A percentile compares a stretch with the other conserved stretches of the same genome.
These are phyloP conservation scores for Monodelphis domestica DNA, from an alignment of 2,797 vertebrate genomes.

Conservation along the genomic window DNA sequence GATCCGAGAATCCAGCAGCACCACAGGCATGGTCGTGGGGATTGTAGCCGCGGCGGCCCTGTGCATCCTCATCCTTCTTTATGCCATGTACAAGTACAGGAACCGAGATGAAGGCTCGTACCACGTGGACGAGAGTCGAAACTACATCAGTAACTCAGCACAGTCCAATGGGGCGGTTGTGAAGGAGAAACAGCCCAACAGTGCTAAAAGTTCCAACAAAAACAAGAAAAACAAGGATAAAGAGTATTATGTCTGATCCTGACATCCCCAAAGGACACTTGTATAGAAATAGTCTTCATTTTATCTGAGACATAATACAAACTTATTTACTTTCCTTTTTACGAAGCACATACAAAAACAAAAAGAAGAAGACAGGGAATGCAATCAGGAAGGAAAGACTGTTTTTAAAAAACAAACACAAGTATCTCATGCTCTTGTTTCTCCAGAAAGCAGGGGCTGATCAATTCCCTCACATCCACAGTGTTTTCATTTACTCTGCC, in stretches of 20 bases:
- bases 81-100: slow-evolving; percentile 99
- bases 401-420: slow-evolving; percentile 88
- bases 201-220: slow-evolving; percentile 94
- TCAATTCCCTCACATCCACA: slow-evolving; percentile 89
- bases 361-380: slow-evolving; percentile 89
- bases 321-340: slow-evolving; percentile 93
- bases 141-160: slow-evolving; percentile 99
- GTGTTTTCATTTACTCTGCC: slow-evolving; percentile 94
- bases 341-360: slow-evolving; percentile 90
- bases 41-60: slow-evolving; percentile 96
- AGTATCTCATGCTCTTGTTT: slow-evolving; percentile 91
- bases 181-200: slow-evolving; percentile 96
- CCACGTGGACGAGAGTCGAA: slow-evolving; percentile 98
- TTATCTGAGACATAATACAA: slow-evolving; percentile 93
- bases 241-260: slow-evolving; percentile 99
- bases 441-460: slow-evolving; percentile 88
- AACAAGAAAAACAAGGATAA: slow-evolving; percentile 99
- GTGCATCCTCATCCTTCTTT: slow-evolving; percentile 98
- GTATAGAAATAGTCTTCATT: slow-evolving; percentile 97
- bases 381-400: slow-evolving; percentile 90
- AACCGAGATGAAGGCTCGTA: slow-evolving; percentile 99
- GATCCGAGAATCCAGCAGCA: slow-evolving; percentile 97
- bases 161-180: slow-evolving; percentile 98
- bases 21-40: slow-evolving; percentile 98
- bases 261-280: slow-evolving; percentile 89